Evolutionary conservation across 2,797 vertebrate genomes (phyloP).

Genomic region (Microctenopoma steveboyesi): DNA sequence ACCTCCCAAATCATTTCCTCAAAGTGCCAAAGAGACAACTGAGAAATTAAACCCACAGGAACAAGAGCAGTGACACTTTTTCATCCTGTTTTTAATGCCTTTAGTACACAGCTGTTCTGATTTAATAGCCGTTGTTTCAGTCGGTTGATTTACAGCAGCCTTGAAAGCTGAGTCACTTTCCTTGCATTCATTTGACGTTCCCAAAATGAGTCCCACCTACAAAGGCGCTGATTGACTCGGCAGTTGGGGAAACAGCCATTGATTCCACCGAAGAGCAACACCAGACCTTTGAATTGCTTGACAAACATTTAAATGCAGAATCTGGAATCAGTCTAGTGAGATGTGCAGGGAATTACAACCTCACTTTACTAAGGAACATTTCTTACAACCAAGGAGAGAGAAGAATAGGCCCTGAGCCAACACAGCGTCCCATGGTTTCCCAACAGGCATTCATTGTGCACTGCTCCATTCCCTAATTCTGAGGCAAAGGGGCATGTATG

Average conservation of each 20-base stretch:
- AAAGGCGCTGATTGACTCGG: constrained; percentile 37
- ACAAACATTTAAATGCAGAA: constrained; percentile 54
- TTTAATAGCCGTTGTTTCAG: constrained; percentile 56
- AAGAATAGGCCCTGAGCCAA: constrained; percentile 67
- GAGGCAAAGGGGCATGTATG: constrained; percentile 49
- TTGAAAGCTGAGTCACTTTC: constrained; percentile 37
- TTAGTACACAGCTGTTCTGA: constrained; percentile 52
- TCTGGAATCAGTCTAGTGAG: constrained; percentile 57
- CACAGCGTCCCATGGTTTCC: constrained; percentile 61
- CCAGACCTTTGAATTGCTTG: constrained; percentile 44
- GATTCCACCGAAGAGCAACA: constrained; percentile 39
- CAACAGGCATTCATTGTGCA: constrained; percentile 68
- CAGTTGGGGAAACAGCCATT: constrained; percentile 35
- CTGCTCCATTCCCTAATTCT: constrained; percentile 51
- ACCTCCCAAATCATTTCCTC: constrained; percentile 27
- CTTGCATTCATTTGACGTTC: constrained; percentile 31
- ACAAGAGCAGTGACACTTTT: constrained; percentile 38
- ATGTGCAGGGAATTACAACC: constrained; percentile 82
- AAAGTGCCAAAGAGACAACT: constrained; percentile 24
- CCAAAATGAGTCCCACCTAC: constrained; percentile 40
- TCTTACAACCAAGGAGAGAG: constrained; percentile 55
- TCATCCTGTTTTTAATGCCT: constrained; percentile 36
- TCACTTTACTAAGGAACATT: constrained; percentile 70
- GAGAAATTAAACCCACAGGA: constrained; percentile 49
- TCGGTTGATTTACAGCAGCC: constrained; percentile 52